A percentile compares a stretch with the other conserved stretches of the same genome.
phyloP scores from a whole-genome alignment of 1,140 invertebrate genomes.

The Cephus cinctus region DNA sequence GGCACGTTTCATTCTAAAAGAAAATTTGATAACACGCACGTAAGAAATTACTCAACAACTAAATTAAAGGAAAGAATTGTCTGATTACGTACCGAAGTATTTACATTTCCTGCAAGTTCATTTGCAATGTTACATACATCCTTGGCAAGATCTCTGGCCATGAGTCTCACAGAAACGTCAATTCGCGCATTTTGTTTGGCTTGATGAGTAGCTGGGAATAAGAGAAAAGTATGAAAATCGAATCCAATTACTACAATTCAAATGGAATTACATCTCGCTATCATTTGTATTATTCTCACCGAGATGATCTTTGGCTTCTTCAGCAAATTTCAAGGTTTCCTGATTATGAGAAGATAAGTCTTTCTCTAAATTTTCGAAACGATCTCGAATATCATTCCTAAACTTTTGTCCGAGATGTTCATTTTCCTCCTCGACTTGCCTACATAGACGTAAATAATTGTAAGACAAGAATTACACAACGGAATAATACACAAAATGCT shows the following conservation, averaged over 20 bases:
- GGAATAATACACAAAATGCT: constrained; percentile 4
- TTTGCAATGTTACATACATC: no score
- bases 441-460: constrained; percentile 37
- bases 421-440: constrained; percentile 43
- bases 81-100: constrained; percentile 30
- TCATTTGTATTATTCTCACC: no score
- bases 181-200: no score
- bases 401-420: constrained; percentile 40
- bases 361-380: constrained; percentile 34
- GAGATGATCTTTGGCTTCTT: no score
- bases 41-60: constrained; percentile 10
- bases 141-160: no score
- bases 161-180: no score
- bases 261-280: no score
- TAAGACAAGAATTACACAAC: constrained; percentile 15
- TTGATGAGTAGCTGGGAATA: no score
- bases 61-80: constrained; percentile 2
- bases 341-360: constrained; percentile 31
- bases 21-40: constrained; percentile 9
- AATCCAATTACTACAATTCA: no score
- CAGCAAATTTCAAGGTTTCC: neutral
- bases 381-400: constrained; percentile 28
- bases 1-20: constrained; percentile 33
- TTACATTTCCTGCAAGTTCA: constrained; percentile 28
- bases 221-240: no score